phyloP scores from a whole-genome alignment of 2,888 invertebrate species.

The Sialis lutaria region DNA sequence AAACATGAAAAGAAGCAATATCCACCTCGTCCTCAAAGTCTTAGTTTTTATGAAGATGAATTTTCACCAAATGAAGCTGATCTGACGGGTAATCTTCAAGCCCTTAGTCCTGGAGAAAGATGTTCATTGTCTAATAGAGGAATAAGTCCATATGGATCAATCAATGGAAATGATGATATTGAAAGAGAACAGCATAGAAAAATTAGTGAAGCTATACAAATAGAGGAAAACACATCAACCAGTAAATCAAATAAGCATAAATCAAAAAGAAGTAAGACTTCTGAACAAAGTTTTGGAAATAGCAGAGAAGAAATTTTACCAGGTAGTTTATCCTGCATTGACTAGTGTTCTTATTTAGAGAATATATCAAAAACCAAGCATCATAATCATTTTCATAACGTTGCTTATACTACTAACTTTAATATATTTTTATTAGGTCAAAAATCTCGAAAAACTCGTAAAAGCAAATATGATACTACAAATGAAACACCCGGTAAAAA shows the following conservation, averaged over 20 bases:
- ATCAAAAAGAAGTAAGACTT: conserved; percentile 18
- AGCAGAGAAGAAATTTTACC: conserved; percentile 28
- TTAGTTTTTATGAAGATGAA: conserved; percentile 28
- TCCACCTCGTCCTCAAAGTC: conserved; percentile 25
- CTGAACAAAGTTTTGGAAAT: conserved; percentile 15
- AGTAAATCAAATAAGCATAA: conserved; percentile 11
- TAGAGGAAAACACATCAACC: background rate
- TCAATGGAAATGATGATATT: conserved; percentile 3
- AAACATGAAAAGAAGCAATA: conserved; percentile 22
- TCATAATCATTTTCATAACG: too few species aligned
- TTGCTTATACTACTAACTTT: too few species aligned
- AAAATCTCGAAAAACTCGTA: conserved; percentile 13
- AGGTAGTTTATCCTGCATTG: conserved; percentile 13
- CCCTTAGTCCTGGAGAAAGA: conserved; percentile 25
- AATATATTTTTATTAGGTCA: too few species aligned
- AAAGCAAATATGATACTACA: conserved; percentile 1
- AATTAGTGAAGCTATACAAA: background rate
- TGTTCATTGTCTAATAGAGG: background rate
- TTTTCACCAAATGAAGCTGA: conserved; percentile 22
- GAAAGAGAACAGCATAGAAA: background rate
- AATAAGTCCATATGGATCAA: background rate
- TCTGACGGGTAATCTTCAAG: conserved; percentile 19
- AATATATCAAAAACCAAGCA: too few species aligned
- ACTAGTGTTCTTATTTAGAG: too few species aligned
- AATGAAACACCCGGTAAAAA: background rate